Evolutionary conservation across 2,797 vertebrate genomes (phyloP), one percentile per base, ranked within the genome.

Genomic region (Agapornis canus): DNA sequence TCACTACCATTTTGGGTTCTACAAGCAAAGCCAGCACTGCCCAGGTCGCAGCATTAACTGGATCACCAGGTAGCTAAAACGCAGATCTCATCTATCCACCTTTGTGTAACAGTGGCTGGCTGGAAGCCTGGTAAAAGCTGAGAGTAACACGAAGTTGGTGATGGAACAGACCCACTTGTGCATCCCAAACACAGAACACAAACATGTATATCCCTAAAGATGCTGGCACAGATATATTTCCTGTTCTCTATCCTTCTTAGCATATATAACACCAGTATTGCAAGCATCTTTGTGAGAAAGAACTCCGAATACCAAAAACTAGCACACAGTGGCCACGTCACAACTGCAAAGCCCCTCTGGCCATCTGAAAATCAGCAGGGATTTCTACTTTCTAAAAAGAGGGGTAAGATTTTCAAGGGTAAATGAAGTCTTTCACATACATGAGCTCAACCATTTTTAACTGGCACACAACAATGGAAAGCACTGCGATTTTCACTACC

Each of bases 201-300:
- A 16, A 26, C 1, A 21, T 5, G 3, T 5, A 11, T 7, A 49
- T 7, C 71, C 56, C 66, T 5, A 2, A 29, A 54, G 48, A 32
- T 19, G 72, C 48, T 8, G n/a, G 37, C 10, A 29, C 13, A 70
- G 43, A 27, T 11, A 13, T 2, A 5, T 8, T 60, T 68, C 60
- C n/a, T 11, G n/a, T 48, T 64, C 52, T 48, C 48, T 29, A 3
- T 14, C 20, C 3, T 26, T 52, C 61, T 60, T 20, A 13, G 6
- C 3, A 7, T 5, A 25, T 10, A 0, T 51, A 66, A 68, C 40
- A 40, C 5, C 13, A 35, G 26, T 9, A 35, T 5, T 21, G 18
- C 40, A 43, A 78, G 76, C 14, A 40, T 18, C 20, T 45, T 35
- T 27, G 13, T 5, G 8, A 68, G 31, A 49, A 71, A 25, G 31